These are phyloP conservation scores for Podocnemis expansa DNA, from an alignment of 2,113 vertebrate genomes.

Conservation along the genomic window DNA sequence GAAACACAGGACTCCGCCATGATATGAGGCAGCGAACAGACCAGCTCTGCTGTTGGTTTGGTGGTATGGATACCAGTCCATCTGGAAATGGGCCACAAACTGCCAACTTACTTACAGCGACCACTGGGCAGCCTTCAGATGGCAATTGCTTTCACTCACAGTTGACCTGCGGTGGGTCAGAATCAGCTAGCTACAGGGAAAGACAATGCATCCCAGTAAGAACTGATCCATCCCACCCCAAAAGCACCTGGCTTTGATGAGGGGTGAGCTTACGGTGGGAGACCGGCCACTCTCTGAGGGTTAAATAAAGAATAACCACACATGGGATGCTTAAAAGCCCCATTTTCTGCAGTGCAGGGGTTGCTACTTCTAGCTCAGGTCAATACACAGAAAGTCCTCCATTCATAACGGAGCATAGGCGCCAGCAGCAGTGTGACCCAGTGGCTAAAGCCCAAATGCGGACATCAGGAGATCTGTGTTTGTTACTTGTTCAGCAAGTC, in stretches of 20 bases:
- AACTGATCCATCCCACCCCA: neutral
- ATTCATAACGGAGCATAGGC: accelerated
- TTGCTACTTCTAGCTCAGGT: neutral
- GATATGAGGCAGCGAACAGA: neutral
- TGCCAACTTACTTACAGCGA: neutral
- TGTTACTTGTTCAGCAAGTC: accelerated
- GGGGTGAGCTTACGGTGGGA: neutral
- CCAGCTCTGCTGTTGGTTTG: neutral
- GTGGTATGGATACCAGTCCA: neutral
- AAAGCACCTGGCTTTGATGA: neutral
- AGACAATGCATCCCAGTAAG: neutral
- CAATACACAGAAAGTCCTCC: accelerated
- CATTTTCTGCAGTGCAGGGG: neutral
- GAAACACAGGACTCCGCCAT: no score
- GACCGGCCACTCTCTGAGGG: neutral
- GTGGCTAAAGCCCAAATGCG: neutral
- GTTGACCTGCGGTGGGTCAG: neutral
- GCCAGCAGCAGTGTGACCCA: accelerated
- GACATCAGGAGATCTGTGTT: neutral
- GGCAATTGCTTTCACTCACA: neutral
- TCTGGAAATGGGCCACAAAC: neutral
- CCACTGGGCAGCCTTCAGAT: neutral
- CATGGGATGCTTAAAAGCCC: neutral
- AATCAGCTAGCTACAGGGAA: neutral
- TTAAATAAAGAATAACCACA: neutral